Conservation (phyloP, 2,797 vertebrate genomes). For the Mormyrus hasselquistii region DNA sequence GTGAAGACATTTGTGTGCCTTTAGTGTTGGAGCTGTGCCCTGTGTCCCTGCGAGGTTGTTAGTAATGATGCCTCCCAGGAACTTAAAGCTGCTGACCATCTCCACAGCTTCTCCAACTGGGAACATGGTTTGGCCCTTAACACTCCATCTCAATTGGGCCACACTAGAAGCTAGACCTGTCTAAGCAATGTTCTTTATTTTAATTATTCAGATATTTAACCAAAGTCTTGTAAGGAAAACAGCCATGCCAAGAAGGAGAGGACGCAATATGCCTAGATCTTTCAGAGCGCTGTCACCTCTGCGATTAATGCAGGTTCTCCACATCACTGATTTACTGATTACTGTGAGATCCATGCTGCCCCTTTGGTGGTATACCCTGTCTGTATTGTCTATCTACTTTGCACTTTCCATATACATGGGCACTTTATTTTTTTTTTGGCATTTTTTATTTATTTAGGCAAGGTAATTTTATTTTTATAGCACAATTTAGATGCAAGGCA, state of each 20-base stretch:
- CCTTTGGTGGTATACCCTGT: not conserved
- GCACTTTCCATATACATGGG: not conserved
- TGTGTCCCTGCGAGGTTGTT: not conserved
- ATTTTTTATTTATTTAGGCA: not conserved
- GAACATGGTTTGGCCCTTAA: not conserved
- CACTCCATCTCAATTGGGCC: not conserved
- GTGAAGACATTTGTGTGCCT: not conserved
- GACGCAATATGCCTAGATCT: not conserved
- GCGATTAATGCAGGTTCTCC: not conserved
- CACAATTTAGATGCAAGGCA: not conserved
- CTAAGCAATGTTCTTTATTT: not conserved
- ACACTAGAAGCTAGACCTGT: not conserved
- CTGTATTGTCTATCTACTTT: not conserved
- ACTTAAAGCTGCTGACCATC: not conserved
- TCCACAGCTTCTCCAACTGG: not conserved
- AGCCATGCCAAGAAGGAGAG: not conserved
- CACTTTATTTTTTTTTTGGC: not conserved
- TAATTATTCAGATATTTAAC: not conserved
- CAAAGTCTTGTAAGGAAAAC: not conserved
- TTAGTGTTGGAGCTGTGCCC: not conserved
- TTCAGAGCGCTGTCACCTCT: not conserved
- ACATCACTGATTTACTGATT: not conserved
- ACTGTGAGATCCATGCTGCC: not conserved
- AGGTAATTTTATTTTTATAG: not conserved
- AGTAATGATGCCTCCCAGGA: not conserved